Base-by-base conservation (phyloP, 2,113 vertebrate genomes). In the Lophura nycthemera region DNA sequence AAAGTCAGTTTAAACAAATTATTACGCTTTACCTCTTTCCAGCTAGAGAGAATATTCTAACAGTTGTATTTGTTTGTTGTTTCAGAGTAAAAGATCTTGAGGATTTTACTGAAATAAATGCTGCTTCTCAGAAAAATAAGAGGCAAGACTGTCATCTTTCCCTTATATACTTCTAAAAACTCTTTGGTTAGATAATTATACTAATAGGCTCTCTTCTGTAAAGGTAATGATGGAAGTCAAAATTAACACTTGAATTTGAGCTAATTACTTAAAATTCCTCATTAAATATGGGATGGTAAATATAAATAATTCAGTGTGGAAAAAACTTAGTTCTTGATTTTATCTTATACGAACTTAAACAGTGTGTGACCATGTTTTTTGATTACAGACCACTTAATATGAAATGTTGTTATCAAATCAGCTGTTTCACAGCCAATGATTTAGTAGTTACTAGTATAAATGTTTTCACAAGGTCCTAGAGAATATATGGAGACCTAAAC, bases 51-150 rank as follows among this genome's bases (percentile, higher is more conserved):
- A 77, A 29, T 72, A 40, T 60, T 52, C 63, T 72, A 86, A 84
- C 20, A 57, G 14, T 30, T 80, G 8, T 36, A 36, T 78, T 75
- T 91, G 22, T 27, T 78, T 82, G 13, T 45, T 91, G 19, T 91
- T 88, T 63, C 90, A 96, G 96, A 61, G 63, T n/a, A 89, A 88
- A 77, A 75, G 50, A 91, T 40, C n/a, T 64, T 60, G 91, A 83
- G 8, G 91, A 91, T 71, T 57, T 94, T 72, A 85, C 25, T 85
- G 88, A 94, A 88, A 74, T 78, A 88, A 92, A 93, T 70, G 70
- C 91, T 80, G 64, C 45, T 76, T 34, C 67, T 34, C 81, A 92
- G 90, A 92, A 95, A 88, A 96, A 95, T 57, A 96, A 95, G 47
- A 97, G 93, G 96, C 50, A 88, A 97, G 94, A 30, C 85, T 95